Percentiles rank a stretch among this genome's conserved stretches.
These are phyloP conservation scores for Nephrocerus scutellatus DNA, from an alignment of 2,888 invertebrate species.

Conservation along the genomic window DNA sequence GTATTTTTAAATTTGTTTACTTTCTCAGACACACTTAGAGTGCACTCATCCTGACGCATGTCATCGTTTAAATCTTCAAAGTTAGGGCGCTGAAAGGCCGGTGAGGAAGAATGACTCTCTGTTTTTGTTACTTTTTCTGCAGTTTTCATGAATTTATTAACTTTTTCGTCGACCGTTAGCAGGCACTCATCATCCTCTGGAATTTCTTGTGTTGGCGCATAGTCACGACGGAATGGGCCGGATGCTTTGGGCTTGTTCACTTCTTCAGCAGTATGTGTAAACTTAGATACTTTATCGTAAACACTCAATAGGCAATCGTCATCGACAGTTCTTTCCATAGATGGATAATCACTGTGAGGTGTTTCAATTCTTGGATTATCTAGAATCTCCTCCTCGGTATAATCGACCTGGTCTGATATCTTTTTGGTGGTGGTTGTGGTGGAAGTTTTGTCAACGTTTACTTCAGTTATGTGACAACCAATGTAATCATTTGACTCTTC, in stretches of 20 bases:
- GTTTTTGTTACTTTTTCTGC: conserved; percentile 53
- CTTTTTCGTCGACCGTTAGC: conserved; percentile 60
- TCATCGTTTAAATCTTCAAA: conserved; percentile 54
- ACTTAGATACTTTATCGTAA: conserved; percentile 63
- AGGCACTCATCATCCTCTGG: conserved; percentile 52
- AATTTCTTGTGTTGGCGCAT: conserved; percentile 33
- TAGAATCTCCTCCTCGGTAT: conserved; percentile 26
- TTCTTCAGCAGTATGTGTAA: conserved; percentile 53
- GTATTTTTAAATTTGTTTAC: conserved; percentile 59
- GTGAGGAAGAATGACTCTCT: conserved; percentile 22
- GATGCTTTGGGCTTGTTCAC: conserved; percentile 45
- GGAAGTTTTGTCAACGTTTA: conserved; percentile 43
- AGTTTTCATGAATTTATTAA: conserved; percentile 57
- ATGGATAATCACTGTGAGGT: conserved; percentile 46
- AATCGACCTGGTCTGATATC: conserved; percentile 29
- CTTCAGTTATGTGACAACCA: conserved; percentile 52
- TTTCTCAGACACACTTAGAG: conserved; percentile 59
- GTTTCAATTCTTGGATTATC: conserved; percentile 47
- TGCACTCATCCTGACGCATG: conserved; percentile 55
- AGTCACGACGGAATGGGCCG: conserved; percentile 36
- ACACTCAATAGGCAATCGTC: conserved; percentile 62
- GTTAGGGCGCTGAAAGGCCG: conserved; percentile 49
- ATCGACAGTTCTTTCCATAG: conserved; percentile 50
- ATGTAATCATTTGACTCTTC: conserved; percentile 49
- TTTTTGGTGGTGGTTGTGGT: conserved; percentile 47